Conservation (phyloP, 2,113 vertebrate genomes). For the Vombatus ursinus region DNA sequence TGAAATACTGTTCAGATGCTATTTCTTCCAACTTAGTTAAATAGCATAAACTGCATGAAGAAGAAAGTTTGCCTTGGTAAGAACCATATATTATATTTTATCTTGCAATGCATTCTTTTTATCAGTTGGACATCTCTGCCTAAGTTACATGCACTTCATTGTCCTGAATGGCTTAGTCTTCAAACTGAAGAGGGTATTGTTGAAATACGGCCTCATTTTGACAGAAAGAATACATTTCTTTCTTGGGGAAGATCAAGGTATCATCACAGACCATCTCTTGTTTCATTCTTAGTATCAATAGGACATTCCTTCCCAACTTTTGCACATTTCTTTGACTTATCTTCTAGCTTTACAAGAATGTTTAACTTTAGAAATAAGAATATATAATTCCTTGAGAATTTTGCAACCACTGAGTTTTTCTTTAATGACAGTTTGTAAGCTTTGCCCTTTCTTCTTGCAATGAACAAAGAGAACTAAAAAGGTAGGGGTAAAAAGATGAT, state of each 20-base stretch:
- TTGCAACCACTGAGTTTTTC: constrained; percentile 62
- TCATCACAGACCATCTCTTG: constrained; percentile 47
- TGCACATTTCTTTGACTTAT: constrained; percentile 14
- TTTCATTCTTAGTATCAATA: constrained; percentile 72
- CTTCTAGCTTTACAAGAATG: constrained; percentile 53
- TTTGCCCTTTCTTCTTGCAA: constrained; percentile 57
- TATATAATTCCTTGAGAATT: constrained; percentile 72
- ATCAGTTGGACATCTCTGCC: constrained; percentile 56
- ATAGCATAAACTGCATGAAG: constrained; percentile 38
- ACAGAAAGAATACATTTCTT: constrained; percentile 56
- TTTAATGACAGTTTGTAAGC: constrained; percentile 63
- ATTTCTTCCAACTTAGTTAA: constrained; percentile 64
- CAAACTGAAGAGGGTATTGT: constrained; percentile 69
- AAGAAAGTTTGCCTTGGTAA: constrained; percentile 53
- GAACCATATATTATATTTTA: constrained; percentile 62
- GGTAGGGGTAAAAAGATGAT: constrained; percentile 38
- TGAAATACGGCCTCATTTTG: constrained; percentile 67
- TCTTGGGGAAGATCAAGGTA: constrained; percentile 63
- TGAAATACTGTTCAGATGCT: constrained; percentile 42
- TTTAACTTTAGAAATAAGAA: constrained; percentile 65
- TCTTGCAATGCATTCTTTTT: constrained; percentile 73
- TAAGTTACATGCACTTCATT: constrained; percentile 63
- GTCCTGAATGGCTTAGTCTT: constrained; percentile 73
- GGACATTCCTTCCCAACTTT: constrained; percentile 61
- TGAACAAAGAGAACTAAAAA: constrained; percentile 62